These are phyloP conservation scores for Mnemiopsis leidyi DNA, from an alignment of 37 sponge, comb jelly and placozoan genomes.

Conservation along the genomic window DNA sequence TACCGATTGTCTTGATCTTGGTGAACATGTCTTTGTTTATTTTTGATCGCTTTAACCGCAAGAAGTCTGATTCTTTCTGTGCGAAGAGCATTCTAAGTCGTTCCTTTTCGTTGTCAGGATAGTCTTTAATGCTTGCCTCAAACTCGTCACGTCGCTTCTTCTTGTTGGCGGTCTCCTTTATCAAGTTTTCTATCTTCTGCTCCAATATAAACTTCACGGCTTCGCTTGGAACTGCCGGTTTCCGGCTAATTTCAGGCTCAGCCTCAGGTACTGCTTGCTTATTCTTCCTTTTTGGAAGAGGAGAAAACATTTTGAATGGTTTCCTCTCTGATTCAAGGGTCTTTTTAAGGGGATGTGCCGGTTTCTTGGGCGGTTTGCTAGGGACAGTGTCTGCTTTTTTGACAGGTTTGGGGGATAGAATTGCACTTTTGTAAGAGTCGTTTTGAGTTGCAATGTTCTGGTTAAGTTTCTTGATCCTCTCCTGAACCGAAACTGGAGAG, in stretches of 20 bases:
- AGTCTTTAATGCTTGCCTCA: conserved; percentile 83
- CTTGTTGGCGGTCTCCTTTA: conserved; percentile 75
- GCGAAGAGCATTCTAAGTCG: conserved; percentile 80
- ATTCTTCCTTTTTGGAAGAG: conserved; percentile 13
- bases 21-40: conserved; percentile 82
- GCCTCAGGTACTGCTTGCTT: neutral
- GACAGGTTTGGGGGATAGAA: conserved; percentile 34
- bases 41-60: conserved; percentile 86
- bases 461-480: conserved; percentile 35
- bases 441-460: conserved; percentile 60
- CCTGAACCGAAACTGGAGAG: conserved; percentile 34
- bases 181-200: conserved; percentile 88
- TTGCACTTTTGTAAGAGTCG: neutral
- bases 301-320: conserved; percentile 62
- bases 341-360: conserved; percentile 5
- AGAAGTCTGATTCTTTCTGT: conserved; percentile 87
- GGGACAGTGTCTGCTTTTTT: neutral
- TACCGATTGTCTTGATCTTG: conserved; percentile 81
- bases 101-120: conserved; percentile 79
- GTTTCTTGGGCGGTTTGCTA: neutral
- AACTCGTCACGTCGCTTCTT: conserved; percentile 81
- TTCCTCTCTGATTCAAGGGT: neutral
- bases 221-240: conserved; percentile 81
- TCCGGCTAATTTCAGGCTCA: neutral
- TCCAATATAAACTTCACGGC: conserved; percentile 96